phyloP scores from a whole-genome alignment of 1,140 invertebrate species.

The Phthorimaea operculella region DNA sequence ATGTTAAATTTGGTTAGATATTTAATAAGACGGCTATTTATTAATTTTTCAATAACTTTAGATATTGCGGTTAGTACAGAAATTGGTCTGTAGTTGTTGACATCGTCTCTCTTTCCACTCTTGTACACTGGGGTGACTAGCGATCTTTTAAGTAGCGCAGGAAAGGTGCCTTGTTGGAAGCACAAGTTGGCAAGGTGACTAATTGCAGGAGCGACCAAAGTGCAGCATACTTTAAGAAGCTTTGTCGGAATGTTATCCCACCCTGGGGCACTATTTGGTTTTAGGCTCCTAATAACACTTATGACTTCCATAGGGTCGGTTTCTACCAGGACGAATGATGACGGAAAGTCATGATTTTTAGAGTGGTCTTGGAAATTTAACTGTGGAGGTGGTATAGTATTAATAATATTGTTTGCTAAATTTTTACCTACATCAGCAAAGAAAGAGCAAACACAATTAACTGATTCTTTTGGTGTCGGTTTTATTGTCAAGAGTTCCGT shows the following conservation, averaged over 20 bases:
- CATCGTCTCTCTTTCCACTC: too few relatives aligned
- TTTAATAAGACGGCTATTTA: slow-evolving; percentile 6
- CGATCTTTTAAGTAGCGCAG: not conserved
- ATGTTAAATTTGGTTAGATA: slow-evolving; percentile 5
- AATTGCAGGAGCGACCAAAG: not conserved
- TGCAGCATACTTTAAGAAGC: not conserved
- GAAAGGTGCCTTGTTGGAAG: slow-evolving; percentile 7
- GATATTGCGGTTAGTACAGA: slow-evolving; percentile 5
- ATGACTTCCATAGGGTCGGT: not conserved
- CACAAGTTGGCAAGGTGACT: not conserved
- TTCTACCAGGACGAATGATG: not conserved
- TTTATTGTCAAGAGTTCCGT: not conserved
- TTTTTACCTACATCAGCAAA: slow-evolving; percentile 1
- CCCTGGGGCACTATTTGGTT: slow-evolving; percentile 4
- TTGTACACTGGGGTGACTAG: not conserved
- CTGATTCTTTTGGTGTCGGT: not conserved
- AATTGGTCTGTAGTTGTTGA: too few relatives aligned
- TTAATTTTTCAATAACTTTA: slow-evolving; percentile 10
- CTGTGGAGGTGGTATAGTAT: too few relatives aligned
- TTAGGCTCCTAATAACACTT: not conserved
- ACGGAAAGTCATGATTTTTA: not conserved
- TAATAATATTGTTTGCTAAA: not conserved
- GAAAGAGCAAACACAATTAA: not conserved
- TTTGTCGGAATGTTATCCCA: slow-evolving; percentile 8
- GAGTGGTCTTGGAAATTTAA: not conserved